Evolutionary conservation across 2,888 invertebrate genomes (phyloP), one percentile per base, ranked within the genome.

Genomic region (Eristalinus sepulchralis): DNA sequence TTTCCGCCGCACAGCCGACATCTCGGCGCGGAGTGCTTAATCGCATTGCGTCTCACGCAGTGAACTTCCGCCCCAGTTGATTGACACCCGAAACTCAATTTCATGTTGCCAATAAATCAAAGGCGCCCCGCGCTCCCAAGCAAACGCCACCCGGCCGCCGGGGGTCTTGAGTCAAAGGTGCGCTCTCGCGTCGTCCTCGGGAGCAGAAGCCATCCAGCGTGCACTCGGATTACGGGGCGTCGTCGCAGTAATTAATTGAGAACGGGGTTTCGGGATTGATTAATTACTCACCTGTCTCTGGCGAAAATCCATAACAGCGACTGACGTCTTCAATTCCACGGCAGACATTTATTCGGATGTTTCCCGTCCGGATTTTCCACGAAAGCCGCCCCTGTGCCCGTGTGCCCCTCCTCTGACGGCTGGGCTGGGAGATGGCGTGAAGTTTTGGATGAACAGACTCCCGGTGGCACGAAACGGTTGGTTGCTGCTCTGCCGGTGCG

Each of bases 241-340:
- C 59, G 36, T 55, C 20, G 59, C 27, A 34, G 47, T 78, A 73
- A 85, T 73, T 82, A 75, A 81, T 77, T 47, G 47, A 82, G 77
- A 64, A 57, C 10, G 64, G 78, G 63, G 63, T 78, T 77, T 83
- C 73, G 63, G 55, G 73, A 87, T 68, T 85, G 79, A 88, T 79
- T 85, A 85, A 78, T 81, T 87, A 87, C 89, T 85, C 82, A 89
- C 89, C 89, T 89, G 89, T 89, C 88, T 89, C 78, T 89, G 89
- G 71, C 88, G 89, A 82, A 89, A 89, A 80, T 89, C 89, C 89
- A 89, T 89, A 80, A 89, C 89, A 83, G 89, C 83, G 75, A 89
- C 89, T 84, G 89, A 73, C 75, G 88, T 85, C 75, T 88, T 88
- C 83, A 89, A 88, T 88, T 89, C 89, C 39, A 89, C 81, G 75